These are phyloP conservation scores for Cephonodes hylas DNA, from an alignment of 2,888 invertebrate genomes.

Conservation along the genomic window DNA sequence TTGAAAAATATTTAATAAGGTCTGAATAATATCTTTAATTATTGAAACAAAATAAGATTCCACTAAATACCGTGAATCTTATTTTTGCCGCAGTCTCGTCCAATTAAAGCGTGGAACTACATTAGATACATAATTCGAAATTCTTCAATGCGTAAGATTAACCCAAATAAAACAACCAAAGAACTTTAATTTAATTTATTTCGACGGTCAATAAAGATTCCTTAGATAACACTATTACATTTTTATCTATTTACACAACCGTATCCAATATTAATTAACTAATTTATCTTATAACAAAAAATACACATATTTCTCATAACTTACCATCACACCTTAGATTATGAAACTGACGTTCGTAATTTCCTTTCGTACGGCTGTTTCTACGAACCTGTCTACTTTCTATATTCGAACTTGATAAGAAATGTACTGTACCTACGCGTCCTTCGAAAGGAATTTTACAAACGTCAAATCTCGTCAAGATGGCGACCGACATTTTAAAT, in stretches of 20 bases:
- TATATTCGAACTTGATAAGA: not conserved
- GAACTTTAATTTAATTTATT: constrained; percentile 18
- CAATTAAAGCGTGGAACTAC: too few species aligned
- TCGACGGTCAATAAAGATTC: constrained; percentile 67
- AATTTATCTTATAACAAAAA: constrained; percentile 35
- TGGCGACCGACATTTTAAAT: not conserved
- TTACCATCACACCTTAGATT: constrained; percentile 16
- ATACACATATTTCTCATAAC: constrained; percentile 28
- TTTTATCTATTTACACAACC: constrained; percentile 64
- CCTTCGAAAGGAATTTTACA: not conserved
- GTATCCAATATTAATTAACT: constrained; percentile 39
- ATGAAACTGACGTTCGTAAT: not conserved
- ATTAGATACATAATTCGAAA: too few species aligned
- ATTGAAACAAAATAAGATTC: too few species aligned
- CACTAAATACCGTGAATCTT: too few species aligned
- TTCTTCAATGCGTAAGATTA: not conserved
- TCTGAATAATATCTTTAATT: too few species aligned
- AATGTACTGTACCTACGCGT: not conserved
- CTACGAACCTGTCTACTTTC: not conserved
- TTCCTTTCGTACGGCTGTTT: not conserved
- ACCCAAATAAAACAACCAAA: constrained; percentile 32
- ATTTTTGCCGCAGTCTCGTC: too few species aligned
- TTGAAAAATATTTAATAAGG: too few species aligned
- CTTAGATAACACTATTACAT: constrained; percentile 18
- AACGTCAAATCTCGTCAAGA: constrained; percentile 10